Base-by-base conservation (phyloP, 2,113 vertebrate species). In the Chionis minor region DNA sequence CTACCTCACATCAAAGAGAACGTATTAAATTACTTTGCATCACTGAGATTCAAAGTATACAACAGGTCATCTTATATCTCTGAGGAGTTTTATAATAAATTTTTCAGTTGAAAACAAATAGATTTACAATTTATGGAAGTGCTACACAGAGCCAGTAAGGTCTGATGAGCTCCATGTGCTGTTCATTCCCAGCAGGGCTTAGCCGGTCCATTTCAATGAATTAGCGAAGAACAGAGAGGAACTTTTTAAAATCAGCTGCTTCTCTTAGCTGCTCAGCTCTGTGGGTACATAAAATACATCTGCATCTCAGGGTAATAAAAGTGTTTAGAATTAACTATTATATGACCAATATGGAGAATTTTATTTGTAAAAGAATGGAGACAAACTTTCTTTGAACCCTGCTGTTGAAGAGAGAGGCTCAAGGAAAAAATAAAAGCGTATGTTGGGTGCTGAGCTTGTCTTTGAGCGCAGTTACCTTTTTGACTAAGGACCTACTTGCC, bases 341-440 rank as follows among this genome's bases (percentile, higher is more conserved):
- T 55, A 71, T 51, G 55, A 66, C 12, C 2, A 90, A 67, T 82
- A 74, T 8, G 38, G 28, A 88, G 32, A 90, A 83, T 73, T 83
- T 70, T 66, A 67, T 88, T 86, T 78, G 20, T 81, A 63, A 74
- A 84, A 86, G 28, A 88, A 80, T 28, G 33, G 45, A 91, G 59
- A 70, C 14, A 73, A 91, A 82, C 80, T 83, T 93, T 80, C 63
- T 86, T 82, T 86, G 75, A 96, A 70, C n/a, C 21, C 52, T 88
- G 63, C 10, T 59, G 30, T n/a, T 84, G n/a, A 61, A 70, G 26
- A 75, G 16, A 86, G 16, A 4, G 1, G 14, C 17, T 88, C n/a
- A 71, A 81, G 47, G 14, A 52, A 88, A 73, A 81, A 81, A 82
- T 15, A 88, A 70, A 93, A 78, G 20, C 35, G 24, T 56, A 49